Percentiles rank a stretch among this genome's conserved stretches.
These are phyloP conservation scores for Masnerella sp. DNA, from an alignment of 2,888 invertebrate genomes.

Conservation along the genomic window DNA sequence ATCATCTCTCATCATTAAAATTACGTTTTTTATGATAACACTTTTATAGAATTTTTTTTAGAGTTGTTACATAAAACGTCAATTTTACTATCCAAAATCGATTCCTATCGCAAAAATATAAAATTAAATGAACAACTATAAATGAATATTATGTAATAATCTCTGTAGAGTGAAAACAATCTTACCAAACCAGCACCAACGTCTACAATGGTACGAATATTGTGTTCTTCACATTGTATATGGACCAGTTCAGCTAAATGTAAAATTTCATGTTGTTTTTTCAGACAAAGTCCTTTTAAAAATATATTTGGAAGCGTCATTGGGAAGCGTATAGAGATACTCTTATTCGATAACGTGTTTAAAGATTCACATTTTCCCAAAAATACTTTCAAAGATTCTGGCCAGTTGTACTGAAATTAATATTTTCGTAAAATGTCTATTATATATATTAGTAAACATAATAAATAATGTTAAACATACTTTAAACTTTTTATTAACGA, in stretches of 20 bases:
- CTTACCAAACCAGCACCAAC: conserved; percentile 87
- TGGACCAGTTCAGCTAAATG: conserved; percentile 81
- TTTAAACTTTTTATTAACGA: conserved; percentile 65
- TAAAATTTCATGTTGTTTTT: conserved; percentile 86
- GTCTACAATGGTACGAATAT: conserved; percentile 82
- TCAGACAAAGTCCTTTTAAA: conserved; percentile 78
- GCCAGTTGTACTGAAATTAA: conserved; percentile 72
- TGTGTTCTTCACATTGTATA: conserved; percentile 77
- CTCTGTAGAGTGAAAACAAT: too few species aligned
- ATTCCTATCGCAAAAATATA: too few species aligned
- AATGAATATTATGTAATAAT: too few species aligned
- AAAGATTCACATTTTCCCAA: conserved; percentile 70
- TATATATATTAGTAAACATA: neutral
- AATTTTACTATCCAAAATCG: too few species aligned
- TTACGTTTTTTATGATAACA: too few species aligned
- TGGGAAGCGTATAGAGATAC: conserved; percentile 21
- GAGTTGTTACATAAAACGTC: too few species aligned
- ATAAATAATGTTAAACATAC: conserved; percentile 56
- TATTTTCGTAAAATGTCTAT: conserved; percentile 2
- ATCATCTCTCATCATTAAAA: too few species aligned
- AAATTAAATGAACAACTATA: too few species aligned
- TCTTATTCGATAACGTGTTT: conserved; percentile 70
- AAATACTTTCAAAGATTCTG: conserved; percentile 76
- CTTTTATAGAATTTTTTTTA: too few species aligned
- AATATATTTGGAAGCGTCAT: conserved; percentile 72